Base-by-base conservation (phyloP, 2,888 invertebrate species). In the Chouioia cunea region DNA sequence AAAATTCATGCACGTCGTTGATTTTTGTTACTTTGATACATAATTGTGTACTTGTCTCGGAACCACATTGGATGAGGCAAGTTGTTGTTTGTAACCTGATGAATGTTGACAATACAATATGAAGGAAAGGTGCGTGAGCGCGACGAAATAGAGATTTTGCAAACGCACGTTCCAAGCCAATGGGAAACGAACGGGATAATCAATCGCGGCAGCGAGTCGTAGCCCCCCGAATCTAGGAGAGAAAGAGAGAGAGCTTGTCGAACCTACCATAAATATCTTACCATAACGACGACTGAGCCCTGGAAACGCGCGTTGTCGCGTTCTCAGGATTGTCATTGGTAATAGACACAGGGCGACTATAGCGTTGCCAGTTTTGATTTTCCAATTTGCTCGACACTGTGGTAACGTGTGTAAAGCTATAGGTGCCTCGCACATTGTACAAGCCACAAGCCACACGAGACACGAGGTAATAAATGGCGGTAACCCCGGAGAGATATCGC, bases 391-490 rank as follows among this genome's bases (percentile, higher is more conserved):
- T 14, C 48, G n/a, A 27, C 53, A 16, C 47, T 18, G 44, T 44
- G 20, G 46, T 18, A 18, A 27, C 20, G 53, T 22, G 15, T 18
- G 50, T 52, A 15, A 60, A 46, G 64, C 50, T 63, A 52, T 62
- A 50, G 50, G 6, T 6, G 27, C 27, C 27, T 3, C 4, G 27
- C 27, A 6, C 27, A 6, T 6, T 27, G 63, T 75, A 72, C 57
- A 67, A 74, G 66, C 74, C 70, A 43, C 72, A 73, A 75, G 75
- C 58, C 76, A 52, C 59, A 12, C 18, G 10, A 58, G 14, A 52
- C 59, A 12, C 18, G 10, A 58, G 14, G 43, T 23, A 64, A 77
- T 78, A 78, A 77, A 76, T 76, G 73, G 70, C 73, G 66, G 44
- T 72, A 68, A 65, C 70, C 27, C 27, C 73, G 65, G 68, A 74